Base-by-base conservation (phyloP, 2,888 invertebrate species). In the Pseudococcus jackbeardsleyi region DNA sequence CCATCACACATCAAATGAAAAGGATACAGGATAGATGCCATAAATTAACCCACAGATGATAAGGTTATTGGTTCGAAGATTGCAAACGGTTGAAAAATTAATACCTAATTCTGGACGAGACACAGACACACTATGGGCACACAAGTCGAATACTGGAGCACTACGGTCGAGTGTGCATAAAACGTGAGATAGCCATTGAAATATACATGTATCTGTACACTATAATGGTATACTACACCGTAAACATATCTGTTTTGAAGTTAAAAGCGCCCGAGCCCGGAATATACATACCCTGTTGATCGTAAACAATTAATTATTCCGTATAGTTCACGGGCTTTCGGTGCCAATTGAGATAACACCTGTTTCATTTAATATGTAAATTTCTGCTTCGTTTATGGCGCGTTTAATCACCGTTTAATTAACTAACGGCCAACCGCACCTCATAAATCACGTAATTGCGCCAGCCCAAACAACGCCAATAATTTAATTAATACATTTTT, bases 401-500 rank as follows among this genome's bases (percentile, higher is more conserved):
- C 79, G 79, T 82, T 82, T 82, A 82, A 82, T 82, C 79, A 46
- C 79, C 79, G 19, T 82, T 82, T 82, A 82, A 82, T 82, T 82
- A 82, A 82, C 79, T 46, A 82, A 82, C 79, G 79, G 79, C 42
- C 79, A 46, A 82, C 79, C 79, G 79, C 79, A 46, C 79, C 79
- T 82, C 79, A 46, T 82, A 82, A 82, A 82, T 82, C 79, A 82
- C 79, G 42, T 82, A 82, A 82, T 82, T 46, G 79, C 42, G 42
- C 46, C 79, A 22, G 19, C 79, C 79, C 46, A 72, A 72, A 72
- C 72, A 72, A 72, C 79, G 79, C 79, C 46, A 82, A 82, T 82
- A 82, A 82, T 82, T 82, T 82, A 82, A 82, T 82, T 82, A 82
- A 82, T 82, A 82, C 79, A 82, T 82, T 82, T 82, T 82, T 82